Conservation (phyloP, 2,113 vertebrate genomes). For the Thamnaconus septentrionalis region DNA sequence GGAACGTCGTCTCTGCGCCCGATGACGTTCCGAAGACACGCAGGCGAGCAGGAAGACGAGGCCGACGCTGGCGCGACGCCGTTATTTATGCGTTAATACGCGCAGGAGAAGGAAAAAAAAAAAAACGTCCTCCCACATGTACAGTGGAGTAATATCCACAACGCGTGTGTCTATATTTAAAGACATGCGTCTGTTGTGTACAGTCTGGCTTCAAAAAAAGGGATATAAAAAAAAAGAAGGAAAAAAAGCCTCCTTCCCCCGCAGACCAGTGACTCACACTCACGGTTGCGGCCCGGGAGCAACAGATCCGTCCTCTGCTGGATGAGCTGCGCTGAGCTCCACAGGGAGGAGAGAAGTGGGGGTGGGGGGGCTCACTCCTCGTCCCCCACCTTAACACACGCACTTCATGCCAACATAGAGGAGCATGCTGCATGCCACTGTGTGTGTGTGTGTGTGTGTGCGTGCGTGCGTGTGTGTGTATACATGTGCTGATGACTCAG, state of each 20-base stretch:
- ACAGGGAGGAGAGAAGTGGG: slow-evolving; percentile 24
- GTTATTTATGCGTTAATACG: background rate
- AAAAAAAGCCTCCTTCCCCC: slow-evolving; percentile 1
- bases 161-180: background rate
- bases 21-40: background rate
- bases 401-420: slow-evolving; percentile 33
- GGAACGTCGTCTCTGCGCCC: no score
- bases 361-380: no score
- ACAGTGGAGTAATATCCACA: background rate
- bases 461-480: slow-evolving; percentile 1
- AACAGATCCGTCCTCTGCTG: slow-evolving; percentile 35
- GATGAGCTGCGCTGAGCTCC: slow-evolving; percentile 44
- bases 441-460: slow-evolving; percentile 5
- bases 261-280: slow-evolving; percentile 38
- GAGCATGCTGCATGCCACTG: slow-evolving; percentile 21
- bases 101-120: no score
- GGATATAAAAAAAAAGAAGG: no score
- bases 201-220: slow-evolving; percentile 27
- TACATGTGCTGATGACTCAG: slow-evolving; percentile 54
- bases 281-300: slow-evolving; percentile 37
- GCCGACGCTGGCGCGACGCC: background rate
- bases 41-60: background rate
- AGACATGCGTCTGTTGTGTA: background rate
- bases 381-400: background rate
- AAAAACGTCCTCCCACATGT: background rate